A percentile compares a stretch with the other conserved stretches of the same genome.
Evolutionary conservation across 1,140 invertebrate species (phyloP).

Genomic region (Mylabris phalerata): DNA sequence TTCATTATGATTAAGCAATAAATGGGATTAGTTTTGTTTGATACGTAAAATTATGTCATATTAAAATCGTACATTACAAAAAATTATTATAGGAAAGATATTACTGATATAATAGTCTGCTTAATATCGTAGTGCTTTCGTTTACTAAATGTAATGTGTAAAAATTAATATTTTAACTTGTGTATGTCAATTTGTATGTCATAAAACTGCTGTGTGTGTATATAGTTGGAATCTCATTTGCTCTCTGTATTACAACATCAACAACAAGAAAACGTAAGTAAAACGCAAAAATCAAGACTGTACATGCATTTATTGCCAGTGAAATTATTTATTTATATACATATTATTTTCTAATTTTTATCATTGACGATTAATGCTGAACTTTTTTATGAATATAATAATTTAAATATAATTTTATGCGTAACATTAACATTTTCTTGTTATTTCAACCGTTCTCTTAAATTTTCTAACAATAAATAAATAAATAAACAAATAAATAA

Average conservation of each 20-base stretch:
- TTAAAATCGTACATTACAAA: neutral
- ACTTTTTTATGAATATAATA: slow-evolving; percentile 16
- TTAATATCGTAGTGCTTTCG: slow-evolving; percentile 23
- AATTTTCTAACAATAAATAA: slow-evolving; percentile 15
- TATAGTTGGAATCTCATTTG: slow-evolving; percentile 27
- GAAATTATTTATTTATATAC: slow-evolving; percentile 34
- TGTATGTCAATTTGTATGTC: slow-evolving; percentile 32
- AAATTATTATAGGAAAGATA: slow-evolving; percentile 15
- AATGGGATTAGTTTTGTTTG: slow-evolving; percentile 6
- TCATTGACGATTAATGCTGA: slow-evolving; percentile 22
- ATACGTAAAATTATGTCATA: no score
- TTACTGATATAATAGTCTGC: slow-evolving; percentile 17
- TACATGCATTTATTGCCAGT: slow-evolving; percentile 33
- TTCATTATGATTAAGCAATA: slow-evolving; percentile 2
- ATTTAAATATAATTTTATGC: slow-evolving; percentile 21
- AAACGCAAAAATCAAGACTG: slow-evolving; percentile 33
- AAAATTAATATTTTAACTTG: slow-evolving; percentile 24
- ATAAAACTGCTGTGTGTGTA: slow-evolving; percentile 23
- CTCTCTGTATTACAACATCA: slow-evolving; percentile 22
- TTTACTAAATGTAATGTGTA: slow-evolving; percentile 29
- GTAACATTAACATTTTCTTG: neutral
- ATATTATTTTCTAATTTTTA: slow-evolving; percentile 7
- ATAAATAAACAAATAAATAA: slow-evolving; percentile 29
- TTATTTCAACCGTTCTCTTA: slow-evolving; percentile 1
- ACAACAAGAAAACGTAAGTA: slow-evolving; percentile 15